Evolutionary conservation across 2,888 invertebrate genomes (phyloP).

Genomic region (Cephonodes hylas): DNA sequence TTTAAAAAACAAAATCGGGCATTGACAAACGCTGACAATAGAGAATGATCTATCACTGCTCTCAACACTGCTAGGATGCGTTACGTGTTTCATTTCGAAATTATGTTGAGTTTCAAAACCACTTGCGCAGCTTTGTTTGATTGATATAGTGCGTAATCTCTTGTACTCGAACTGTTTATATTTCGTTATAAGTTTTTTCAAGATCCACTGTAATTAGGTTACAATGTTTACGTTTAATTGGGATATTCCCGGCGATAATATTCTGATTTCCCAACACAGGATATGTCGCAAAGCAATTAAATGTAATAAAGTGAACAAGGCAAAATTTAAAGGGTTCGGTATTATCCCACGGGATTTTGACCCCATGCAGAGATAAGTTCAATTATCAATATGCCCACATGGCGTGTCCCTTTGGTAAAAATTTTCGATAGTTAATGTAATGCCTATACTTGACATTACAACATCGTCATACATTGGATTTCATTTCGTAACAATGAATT

Average conservation of each 20-base stretch:
- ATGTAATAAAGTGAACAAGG: constrained; percentile 22
- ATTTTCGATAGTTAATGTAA: constrained; percentile 16
- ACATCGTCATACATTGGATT: not conserved
- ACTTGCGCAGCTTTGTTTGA: constrained; percentile 70
- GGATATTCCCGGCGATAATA: not conserved
- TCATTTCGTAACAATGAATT: not conserved
- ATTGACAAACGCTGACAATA: constrained; percentile 24
- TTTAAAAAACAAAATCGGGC: not conserved
- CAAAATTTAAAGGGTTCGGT: constrained; percentile 58
- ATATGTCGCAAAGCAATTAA: constrained; percentile 18
- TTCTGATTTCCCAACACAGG: not conserved
- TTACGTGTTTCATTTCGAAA: constrained; percentile 63
- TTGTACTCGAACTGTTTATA: constrained; percentile 57
- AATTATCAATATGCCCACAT: constrained; percentile 70
- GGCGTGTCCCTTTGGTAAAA: constrained; percentile 51
- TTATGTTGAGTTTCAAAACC: constrained; percentile 60
- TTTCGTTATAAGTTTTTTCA: constrained; percentile 10
- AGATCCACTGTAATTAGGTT: not conserved
- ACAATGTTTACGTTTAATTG: not conserved
- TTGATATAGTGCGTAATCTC: constrained; percentile 75
- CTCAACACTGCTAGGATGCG: constrained; percentile 49
- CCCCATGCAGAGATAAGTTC: constrained; percentile 73
- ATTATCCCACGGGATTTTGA: constrained; percentile 72
- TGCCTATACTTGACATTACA: constrained; percentile 16
- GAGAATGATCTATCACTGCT: constrained; percentile 26